Conservation (phyloP, 2,797 vertebrate genomes). For the Mormyrops boulengeri region DNA sequence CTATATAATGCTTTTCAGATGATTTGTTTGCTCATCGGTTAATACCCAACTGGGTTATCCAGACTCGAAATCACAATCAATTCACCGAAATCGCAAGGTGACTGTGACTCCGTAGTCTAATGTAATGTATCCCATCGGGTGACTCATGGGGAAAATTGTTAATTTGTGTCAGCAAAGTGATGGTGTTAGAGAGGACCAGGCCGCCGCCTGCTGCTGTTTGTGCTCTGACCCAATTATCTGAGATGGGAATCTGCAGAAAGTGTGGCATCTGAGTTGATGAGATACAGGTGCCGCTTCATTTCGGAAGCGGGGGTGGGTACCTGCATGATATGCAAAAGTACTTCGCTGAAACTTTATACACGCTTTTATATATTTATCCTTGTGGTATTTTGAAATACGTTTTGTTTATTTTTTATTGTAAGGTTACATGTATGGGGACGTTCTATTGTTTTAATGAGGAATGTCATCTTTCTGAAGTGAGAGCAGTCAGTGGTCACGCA, state of each 20-base stretch:
- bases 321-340: not conserved
- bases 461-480: not conserved
- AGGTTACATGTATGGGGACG: not conserved
- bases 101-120: not conserved
- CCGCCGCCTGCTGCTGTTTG: not conserved
- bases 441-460: not conserved
- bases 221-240: not conserved
- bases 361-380: not conserved
- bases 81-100: not conserved
- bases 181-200: not conserved
- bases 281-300: not conserved
- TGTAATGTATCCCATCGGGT: not conserved
- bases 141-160: not conserved
- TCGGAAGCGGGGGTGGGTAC: not conserved
- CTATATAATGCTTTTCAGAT: not conserved
- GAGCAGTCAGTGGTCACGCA: not conserved
- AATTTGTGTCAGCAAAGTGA: not conserved
- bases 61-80: not conserved
- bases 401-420: not conserved
- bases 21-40: not conserved
- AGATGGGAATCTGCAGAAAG: not conserved
- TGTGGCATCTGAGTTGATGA: not conserved
- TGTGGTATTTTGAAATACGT: not conserved
- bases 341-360: not conserved
- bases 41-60: not conserved